Conservation (phyloP, 2,113 vertebrate species). For the Ginglymostoma cirratum region DNA sequence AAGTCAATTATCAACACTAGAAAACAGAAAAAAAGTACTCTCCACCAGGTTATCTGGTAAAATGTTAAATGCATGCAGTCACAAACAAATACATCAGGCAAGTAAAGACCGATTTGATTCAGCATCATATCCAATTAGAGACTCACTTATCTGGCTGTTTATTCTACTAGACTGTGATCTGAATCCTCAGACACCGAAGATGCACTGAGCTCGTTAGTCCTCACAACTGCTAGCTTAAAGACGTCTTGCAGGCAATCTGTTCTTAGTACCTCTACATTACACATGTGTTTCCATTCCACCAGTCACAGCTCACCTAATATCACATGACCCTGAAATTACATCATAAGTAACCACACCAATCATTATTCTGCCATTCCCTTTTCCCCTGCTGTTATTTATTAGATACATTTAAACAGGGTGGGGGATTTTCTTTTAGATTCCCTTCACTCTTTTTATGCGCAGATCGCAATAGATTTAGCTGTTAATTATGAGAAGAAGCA, state of each 20-base stretch:
- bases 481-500: conserved; percentile 3
- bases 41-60: background rate
- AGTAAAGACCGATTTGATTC: background rate
- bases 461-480: conserved; percentile 14
- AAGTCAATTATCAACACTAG: background rate
- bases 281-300: conserved; percentile 36
- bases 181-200: conserved; percentile 20
- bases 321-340: conserved; percentile 30
- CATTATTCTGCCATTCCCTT: background rate
- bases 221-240: conserved; percentile 28
- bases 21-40: background rate
- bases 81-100: background rate
- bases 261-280: background rate
- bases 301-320: conserved; percentile 34
- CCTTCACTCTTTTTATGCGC: background rate
- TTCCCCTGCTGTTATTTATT: conserved; percentile 7
- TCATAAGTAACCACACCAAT: conserved; percentile 25
- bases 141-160: conserved; percentile 27
- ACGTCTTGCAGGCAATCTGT: conserved; percentile 21
- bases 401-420: background rate
- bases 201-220: conserved; percentile 28
- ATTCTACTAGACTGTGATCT: conserved; percentile 19
- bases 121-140: conserved; percentile 17
- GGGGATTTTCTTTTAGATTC: background rate
- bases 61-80: background rate